Base-by-base conservation (phyloP, 2,113 vertebrate species). In the Ceyx cyanopectus region DNA sequence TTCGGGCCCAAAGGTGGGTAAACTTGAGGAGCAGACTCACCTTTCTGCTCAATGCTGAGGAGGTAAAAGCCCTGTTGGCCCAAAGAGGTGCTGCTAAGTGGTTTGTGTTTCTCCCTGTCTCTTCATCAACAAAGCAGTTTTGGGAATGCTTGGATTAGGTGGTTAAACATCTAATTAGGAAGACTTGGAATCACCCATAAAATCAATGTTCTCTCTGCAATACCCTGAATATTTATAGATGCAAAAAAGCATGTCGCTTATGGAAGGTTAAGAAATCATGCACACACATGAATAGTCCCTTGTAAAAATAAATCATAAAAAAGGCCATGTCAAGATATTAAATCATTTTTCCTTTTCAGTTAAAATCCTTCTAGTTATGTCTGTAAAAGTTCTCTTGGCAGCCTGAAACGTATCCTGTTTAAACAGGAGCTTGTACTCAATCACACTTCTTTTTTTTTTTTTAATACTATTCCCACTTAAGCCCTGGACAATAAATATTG, bases 361-460 rank as follows among this genome's bases (percentile, higher is more conserved):
- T 81, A 73, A 92, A 85, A 83, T 46, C 29, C 90, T 96, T 84
- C 29, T 75, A 66, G 79, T 82, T 67, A 93, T 58, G 48, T 51
- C 48, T 68, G 60, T 69, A 90, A 87, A 92, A 94, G 63, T 62
- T 18, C 43, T 87, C 46, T 86, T 84, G 86, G 87, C 78, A 92
- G 78, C 50, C 81, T 90, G 84, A 94, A 97, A 90, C 8, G 30
- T 65, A 89, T 90, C 84, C 91, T 95, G 85, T 86, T 93, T 95
- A 79, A 97, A 95, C 87, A 96, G 84, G 92, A 95, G 92, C 78
- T 94, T 96, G 61, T 66, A 72, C 90, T 94, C 94, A 92, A 85
- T 69, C 27, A 76, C 81, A 91, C 77, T 67, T 75, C 12, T 60
- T 29, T 72, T 68, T 68, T 53, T 73, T 66, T 79, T 90, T 40